Evolutionary conservation across 2,888 invertebrate genomes (phyloP).

Genomic region (Drosophila atroscutellata): DNA sequence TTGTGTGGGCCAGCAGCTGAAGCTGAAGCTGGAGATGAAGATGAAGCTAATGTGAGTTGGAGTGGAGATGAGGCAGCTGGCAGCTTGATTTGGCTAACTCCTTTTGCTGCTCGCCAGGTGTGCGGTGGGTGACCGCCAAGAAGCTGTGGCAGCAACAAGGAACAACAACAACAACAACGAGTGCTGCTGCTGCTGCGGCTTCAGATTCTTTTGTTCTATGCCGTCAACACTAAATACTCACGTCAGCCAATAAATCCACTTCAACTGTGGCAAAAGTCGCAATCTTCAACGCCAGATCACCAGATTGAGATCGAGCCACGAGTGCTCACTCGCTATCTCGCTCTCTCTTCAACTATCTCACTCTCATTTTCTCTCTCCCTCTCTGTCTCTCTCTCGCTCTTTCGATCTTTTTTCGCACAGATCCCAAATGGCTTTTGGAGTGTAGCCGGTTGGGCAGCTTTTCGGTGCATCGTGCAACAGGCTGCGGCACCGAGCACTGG

Average conservation of each 20-base stretch:
- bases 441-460: slow-evolving; percentile 50
- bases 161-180: slow-evolving; percentile 1
- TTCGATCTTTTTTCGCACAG: slow-evolving; percentile 52
- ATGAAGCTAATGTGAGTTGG: not conserved
- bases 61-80: slow-evolving; percentile 23
- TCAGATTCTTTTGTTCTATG: slow-evolving; percentile 79
- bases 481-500: slow-evolving; percentile 37
- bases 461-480: slow-evolving; percentile 1
- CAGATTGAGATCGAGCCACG: slow-evolving; percentile 57
- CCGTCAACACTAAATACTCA: slow-evolving; percentile 84
- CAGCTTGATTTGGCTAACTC: slow-evolving; percentile 36
- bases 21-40: slow-evolving; percentile 9
- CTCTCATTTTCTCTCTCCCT: slow-evolving; percentile 1
- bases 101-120: slow-evolving; percentile 20
- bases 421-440: slow-evolving; percentile 57
- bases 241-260: slow-evolving; percentile 84
- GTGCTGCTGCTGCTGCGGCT: slow-evolving; percentile 13
- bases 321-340: slow-evolving; percentile 5
- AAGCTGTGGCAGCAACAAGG: slow-evolving; percentile 11
- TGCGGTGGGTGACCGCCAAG: slow-evolving; percentile 45
- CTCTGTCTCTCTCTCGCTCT: not conserved
- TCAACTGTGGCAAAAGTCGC: slow-evolving; percentile 68
- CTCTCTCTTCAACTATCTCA: not conserved
- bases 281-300: slow-evolving; percentile 66
- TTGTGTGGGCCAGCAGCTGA: slow-evolving; percentile 36